Evolutionary conservation across 2,113 vertebrate species (phyloP).

Genomic region (Oncorhynchus masou): DNA sequence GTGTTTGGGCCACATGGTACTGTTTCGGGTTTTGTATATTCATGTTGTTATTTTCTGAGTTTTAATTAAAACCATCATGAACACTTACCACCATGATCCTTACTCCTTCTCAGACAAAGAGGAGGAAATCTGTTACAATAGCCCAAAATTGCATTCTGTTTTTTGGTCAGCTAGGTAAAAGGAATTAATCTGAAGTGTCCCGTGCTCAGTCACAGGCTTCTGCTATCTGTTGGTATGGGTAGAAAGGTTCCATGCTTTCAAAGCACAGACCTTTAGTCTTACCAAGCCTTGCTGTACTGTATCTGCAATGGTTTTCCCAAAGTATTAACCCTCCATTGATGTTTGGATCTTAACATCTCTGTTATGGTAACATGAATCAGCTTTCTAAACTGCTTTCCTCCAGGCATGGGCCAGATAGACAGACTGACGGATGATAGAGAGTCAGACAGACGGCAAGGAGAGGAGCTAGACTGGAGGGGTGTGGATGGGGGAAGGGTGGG

Average conservation of each 20-base stretch:
- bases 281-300: background rate
- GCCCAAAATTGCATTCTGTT: conserved; percentile 22
- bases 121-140: background rate
- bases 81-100: too few species aligned
- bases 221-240: background rate
- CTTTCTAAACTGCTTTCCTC: background rate
- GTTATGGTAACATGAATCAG: conserved; percentile 1
- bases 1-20: too few species aligned
- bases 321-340: background rate
- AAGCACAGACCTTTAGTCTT: background rate
- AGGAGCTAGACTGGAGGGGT: background rate
- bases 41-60: too few species aligned
- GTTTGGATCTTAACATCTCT: background rate
- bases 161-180: conserved; percentile 6
- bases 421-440: background rate
- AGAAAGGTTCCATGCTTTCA: background rate
- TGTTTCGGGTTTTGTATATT: too few species aligned
- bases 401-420: background rate
- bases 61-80: too few species aligned
- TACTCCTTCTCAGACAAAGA: too few species aligned
- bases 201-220: background rate
- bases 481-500: background rate
- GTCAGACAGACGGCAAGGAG: background rate
- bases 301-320: background rate
- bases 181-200: conserved; percentile 6